A percentile compares a stretch with the other conserved stretches of the same genome.
Evolutionary conservation across 2,797 vertebrate genomes (phyloP).

Genomic region (Mionectes olivaceus): DNA sequence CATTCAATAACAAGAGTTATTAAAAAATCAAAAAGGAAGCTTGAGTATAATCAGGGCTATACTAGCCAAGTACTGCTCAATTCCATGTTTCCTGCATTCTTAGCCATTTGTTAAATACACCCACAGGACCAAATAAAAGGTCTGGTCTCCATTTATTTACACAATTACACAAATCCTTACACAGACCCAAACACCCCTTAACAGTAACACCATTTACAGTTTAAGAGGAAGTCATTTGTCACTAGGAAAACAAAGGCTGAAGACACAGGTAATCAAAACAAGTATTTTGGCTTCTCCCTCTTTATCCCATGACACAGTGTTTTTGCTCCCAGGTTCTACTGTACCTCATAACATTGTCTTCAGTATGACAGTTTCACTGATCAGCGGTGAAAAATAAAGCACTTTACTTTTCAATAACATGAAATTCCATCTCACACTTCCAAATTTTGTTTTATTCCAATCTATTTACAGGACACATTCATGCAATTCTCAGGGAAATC

Average conservation of each 20-base stretch:
- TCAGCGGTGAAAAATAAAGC: neutral
- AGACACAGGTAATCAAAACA: neutral
- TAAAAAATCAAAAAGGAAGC: neutral
- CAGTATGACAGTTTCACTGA: neutral
- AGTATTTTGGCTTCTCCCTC: neutral
- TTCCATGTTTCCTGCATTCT: neutral
- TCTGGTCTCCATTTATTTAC: neutral
- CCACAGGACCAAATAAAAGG: neutral
- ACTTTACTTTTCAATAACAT: neutral
- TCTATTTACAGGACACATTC: neutral
- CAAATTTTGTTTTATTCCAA: neutral
- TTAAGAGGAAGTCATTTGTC: neutral
- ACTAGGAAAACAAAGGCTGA: neutral
- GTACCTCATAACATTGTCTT: neutral
- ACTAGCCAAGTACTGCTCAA: neutral
- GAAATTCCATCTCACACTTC: neutral
- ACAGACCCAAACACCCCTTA: neutral
- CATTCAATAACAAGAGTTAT: neutral
- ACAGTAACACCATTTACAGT: neutral
- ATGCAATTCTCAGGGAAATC: neutral
- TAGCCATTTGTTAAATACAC: neutral
- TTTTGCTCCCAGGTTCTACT: neutral
- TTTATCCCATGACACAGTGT: neutral
- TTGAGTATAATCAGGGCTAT: neutral
- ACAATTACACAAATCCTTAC: neutral